Base-by-base conservation (phyloP, 1,140 invertebrate species). In the Drosophila baimaii region DNA sequence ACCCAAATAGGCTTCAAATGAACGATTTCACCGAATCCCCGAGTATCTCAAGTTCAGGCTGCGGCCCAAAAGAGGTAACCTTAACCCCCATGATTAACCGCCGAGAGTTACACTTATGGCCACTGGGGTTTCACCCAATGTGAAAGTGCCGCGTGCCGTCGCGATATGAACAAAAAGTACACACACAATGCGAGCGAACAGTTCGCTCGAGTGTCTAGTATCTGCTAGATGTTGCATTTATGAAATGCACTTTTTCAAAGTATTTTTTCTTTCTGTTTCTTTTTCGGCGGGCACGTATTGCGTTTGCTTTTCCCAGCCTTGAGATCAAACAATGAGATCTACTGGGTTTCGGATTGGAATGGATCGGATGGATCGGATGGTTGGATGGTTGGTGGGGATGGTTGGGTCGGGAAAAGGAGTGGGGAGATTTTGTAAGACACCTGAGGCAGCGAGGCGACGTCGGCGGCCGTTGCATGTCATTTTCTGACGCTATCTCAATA, bases 401-500 rank as follows among this genome's bases (percentile, higher is more conserved):
- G n/a, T 7, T n/a, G 31, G 19, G 27, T 27, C 7, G 27, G 54
- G n/a, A 23, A 37, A 15, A 54, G 52, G 39, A 58, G 57, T 58
- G 47, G 54, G 49, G 56, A 44, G 59, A 66, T 76, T 58, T 84
- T 59, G 52, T 55, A 43, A 77, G 73, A 71, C 81, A 85, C 81
- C 82, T 86, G 82, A 86, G 82, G 82, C 82, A 72, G 73, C 62
- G 39, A 44, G 65, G 73, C 68, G 39, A 44, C 55, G 73, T 65
- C 71, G 63, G 78, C 71, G 77, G 65, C 74, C 61, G 74, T 86
- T 85, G 81, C 81, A 85, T 86, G 81, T 85, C 81, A 86, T 86
- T 85, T 85, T 86, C 78, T 81, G 81, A 81, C 81, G 64, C 64
- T 86, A 85, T 85, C 81, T 85, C 81, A 86, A 85, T 85, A 85